These are phyloP conservation scores for Glyptemys insculpta DNA, from an alignment of 2,797 vertebrate species.

Conservation along the genomic window DNA sequence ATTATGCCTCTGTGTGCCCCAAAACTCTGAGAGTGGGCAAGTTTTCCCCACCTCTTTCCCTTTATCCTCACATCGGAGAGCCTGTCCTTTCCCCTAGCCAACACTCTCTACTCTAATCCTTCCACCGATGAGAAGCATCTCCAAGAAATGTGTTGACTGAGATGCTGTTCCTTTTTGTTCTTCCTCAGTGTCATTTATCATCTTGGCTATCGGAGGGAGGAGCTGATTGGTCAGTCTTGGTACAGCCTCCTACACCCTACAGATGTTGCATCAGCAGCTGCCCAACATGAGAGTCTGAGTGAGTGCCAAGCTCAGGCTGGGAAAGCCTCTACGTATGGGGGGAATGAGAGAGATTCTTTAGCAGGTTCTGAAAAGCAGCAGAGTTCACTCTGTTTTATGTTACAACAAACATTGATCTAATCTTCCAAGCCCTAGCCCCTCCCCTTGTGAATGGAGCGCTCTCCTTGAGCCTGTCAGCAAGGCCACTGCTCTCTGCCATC, in stretches of 20 bases:
- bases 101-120: background rate
- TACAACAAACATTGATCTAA: background rate
- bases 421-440: background rate
- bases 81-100: background rate
- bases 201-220: slow-evolving; percentile 84
- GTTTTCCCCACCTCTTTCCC: background rate
- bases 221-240: slow-evolving; percentile 87
- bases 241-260: slow-evolving; percentile 89
- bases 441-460: background rate
- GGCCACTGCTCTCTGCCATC: background rate
- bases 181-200: slow-evolving; percentile 81
- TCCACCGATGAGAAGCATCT: background rate
- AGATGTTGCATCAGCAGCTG: slow-evolving; percentile 77
- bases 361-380: background rate
- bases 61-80: background rate
- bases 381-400: background rate
- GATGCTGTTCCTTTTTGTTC: background rate
- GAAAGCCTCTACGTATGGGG: rapidly evolving
- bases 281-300: slow-evolving; percentile 84
- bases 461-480: background rate
- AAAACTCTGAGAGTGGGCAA: background rate
- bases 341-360: background rate
- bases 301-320: slow-evolving; percentile 64
- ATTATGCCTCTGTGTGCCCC: background rate
- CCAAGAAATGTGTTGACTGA: background rate